A percentile compares a stretch with the other conserved stretches of the same genome.
Conservation (phyloP, 2,113 vertebrate genomes). For the Columba livia region DNA sequence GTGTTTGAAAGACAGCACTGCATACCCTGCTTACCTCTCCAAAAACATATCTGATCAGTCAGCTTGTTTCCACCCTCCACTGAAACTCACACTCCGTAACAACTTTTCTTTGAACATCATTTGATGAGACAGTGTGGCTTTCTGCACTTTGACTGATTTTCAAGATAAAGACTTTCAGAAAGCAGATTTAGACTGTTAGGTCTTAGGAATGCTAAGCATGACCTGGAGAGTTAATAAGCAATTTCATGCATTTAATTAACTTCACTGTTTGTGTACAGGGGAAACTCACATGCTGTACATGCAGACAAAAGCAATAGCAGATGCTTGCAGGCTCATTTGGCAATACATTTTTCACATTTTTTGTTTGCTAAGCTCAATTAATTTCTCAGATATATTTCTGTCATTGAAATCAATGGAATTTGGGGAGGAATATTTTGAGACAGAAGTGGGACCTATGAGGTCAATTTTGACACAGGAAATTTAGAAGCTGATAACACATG, state of each 20-base stretch:
- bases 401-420: not conserved
- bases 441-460: not conserved
- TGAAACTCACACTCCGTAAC: not conserved
- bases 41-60: not conserved
- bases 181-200: not conserved
- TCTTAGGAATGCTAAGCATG: not conserved
- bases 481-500: not conserved
- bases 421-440: not conserved
- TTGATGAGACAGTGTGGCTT: not conserved
- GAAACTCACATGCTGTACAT: not conserved
- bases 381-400: not conserved
- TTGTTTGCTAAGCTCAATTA: not conserved
- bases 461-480: not conserved
- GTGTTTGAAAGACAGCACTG: not conserved
- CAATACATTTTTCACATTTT: not conserved
- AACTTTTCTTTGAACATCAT: not conserved
- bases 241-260: conserved; percentile 13
- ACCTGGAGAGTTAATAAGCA: not conserved
- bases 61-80: not conserved
- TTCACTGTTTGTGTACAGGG: not conserved
- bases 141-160: not conserved
- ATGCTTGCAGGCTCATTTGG: not conserved
- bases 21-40: not conserved
- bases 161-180: not conserved
- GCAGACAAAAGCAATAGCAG: not conserved